phyloP scores from a whole-genome alignment of 2,797 vertebrate species.

The Corythornis leucogaster region DNA sequence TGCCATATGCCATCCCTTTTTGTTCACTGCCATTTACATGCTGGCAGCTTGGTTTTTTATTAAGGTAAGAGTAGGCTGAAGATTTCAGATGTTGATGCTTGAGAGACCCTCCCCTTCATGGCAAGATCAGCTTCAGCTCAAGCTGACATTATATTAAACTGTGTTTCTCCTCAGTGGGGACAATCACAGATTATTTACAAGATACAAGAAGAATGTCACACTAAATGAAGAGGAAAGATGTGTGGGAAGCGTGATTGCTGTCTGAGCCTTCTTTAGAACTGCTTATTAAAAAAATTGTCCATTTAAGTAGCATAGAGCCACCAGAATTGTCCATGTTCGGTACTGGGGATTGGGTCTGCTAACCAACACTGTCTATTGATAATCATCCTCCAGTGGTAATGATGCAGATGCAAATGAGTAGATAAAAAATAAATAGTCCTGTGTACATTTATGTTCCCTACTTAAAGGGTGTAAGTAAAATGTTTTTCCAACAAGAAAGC shows the following conservation, averaged over 20 bases:
- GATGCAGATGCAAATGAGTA: not conserved
- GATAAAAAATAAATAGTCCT: constrained; percentile 21
- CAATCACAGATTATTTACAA: constrained; percentile 48
- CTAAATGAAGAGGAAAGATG: constrained; percentile 20
- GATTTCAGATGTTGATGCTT: not conserved
- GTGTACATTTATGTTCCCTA: not conserved
- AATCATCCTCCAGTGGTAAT: not conserved
- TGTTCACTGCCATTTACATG: not conserved
- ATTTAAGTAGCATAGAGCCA: not conserved
- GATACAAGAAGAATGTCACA: not conserved
- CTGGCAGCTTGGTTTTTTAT: constrained; percentile 36
- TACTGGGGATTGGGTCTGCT: not conserved
- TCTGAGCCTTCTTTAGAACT: constrained; percentile 9
- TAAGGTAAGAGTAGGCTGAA: constrained; percentile 7
- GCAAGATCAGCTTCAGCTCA: not conserved
- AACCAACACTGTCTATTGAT: not conserved
- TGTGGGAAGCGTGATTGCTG: not conserved
- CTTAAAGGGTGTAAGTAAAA: not conserved
- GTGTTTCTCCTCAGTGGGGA: constrained; percentile 1
- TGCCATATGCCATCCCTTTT: not conserved
- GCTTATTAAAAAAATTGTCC: not conserved
- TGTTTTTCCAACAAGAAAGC: not conserved
- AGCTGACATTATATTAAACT: constrained; percentile 29
- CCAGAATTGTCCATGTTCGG: not conserved
- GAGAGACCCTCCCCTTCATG: not conserved